Conservation (phyloP, 2,113 vertebrate genomes). For the Dicerorhinus sumatrensis region DNA sequence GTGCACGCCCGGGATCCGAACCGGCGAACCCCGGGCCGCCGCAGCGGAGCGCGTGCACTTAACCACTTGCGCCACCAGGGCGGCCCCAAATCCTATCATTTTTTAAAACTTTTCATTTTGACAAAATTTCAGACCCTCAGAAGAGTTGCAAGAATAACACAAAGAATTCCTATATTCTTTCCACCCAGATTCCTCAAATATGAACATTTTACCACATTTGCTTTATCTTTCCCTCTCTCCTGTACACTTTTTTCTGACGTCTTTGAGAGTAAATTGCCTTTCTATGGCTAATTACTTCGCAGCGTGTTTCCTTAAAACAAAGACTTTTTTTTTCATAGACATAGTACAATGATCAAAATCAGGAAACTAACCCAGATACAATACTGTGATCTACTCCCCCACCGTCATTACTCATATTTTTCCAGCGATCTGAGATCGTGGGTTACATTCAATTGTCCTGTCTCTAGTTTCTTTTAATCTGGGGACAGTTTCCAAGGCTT, state of each 20-base stretch:
- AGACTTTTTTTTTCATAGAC: background rate
- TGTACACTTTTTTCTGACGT: background rate
- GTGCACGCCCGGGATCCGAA: too few species aligned
- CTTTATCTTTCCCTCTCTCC: background rate
- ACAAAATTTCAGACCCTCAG: background rate
- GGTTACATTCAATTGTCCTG: accelerated
- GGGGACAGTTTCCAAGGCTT: background rate
- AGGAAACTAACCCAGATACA: background rate
- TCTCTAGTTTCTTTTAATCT: background rate
- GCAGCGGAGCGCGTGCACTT: too few species aligned
- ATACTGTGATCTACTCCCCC: background rate
- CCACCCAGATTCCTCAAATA: background rate
- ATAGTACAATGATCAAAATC: background rate
- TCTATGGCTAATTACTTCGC: background rate
- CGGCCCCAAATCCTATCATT: background rate
- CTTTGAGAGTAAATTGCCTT: background rate
- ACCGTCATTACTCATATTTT: background rate
- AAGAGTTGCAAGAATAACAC: background rate
- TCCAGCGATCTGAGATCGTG: background rate
- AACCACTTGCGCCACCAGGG: too few species aligned
- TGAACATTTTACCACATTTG: background rate
- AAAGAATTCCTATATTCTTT: background rate
- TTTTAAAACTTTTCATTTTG: background rate
- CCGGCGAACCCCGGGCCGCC: too few species aligned
- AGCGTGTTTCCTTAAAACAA: background rate